Conservation (phyloP, 2,113 vertebrate genomes). For the Alligator mississippiensis region DNA sequence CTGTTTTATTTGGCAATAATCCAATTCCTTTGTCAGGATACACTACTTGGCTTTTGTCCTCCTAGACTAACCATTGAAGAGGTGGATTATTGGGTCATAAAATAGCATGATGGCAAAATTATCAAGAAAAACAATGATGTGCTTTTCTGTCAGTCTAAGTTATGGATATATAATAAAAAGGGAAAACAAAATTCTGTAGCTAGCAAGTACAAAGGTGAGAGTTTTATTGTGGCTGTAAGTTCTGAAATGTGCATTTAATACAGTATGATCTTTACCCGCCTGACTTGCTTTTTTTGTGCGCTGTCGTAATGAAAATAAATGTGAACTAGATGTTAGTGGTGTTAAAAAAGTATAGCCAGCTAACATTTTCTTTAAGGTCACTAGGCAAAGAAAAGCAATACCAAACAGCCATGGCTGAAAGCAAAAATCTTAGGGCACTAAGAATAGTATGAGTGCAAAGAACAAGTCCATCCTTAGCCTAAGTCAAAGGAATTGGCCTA, state of each 20-base stretch:
- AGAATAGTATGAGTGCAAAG: neutral
- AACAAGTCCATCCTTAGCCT: neutral
- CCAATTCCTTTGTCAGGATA: slow-evolving; percentile 10
- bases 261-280: neutral
- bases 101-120: slow-evolving; percentile 50
- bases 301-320: neutral
- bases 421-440: neutral
- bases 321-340: neutral
- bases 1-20: slow-evolving; percentile 61
- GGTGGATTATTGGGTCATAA: slow-evolving; percentile 12
- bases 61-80: neutral
- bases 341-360: neutral
- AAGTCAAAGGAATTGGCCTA: neutral
- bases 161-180: slow-evolving; percentile 37
- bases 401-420: neutral
- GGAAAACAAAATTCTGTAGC: slow-evolving; percentile 33
- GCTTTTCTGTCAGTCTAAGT: slow-evolving; percentile 49
- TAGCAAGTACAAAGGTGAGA: slow-evolving; percentile 23
- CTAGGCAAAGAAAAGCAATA: neutral
- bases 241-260: slow-evolving; percentile 28
- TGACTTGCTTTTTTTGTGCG: neutral
- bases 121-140: slow-evolving; percentile 48
- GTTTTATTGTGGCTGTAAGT: slow-evolving; percentile 37
- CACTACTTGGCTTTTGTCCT: slow-evolving; percentile 5
- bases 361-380: neutral